phyloP scores from a whole-genome alignment of 2,113 vertebrate genomes.

The Heterotilapia buettikoferi region DNA sequence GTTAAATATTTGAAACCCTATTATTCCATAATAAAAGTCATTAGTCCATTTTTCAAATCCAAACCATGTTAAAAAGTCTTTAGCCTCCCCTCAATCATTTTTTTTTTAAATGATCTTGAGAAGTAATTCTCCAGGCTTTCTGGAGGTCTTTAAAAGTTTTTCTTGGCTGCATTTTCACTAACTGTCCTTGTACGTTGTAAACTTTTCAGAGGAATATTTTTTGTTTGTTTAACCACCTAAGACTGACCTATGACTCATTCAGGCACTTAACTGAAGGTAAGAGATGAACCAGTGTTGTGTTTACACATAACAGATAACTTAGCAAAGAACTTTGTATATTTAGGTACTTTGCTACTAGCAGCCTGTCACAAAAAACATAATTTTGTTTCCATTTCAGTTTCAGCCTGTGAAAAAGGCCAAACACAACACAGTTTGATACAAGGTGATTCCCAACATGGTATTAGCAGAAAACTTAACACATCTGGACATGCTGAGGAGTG shows the following conservation, averaged over 20 bases:
- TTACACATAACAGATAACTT: background rate
- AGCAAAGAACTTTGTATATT: background rate
- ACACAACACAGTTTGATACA: background rate
- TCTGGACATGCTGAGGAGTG: background rate
- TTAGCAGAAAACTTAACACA: background rate
- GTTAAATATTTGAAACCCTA: background rate
- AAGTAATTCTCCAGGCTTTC: background rate
- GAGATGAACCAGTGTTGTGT: background rate
- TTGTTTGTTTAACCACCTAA: background rate
- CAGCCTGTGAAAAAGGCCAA: background rate
- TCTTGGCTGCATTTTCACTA: background rate
- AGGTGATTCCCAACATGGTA: background rate
- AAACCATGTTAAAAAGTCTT: background rate
- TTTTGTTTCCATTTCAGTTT: background rate
- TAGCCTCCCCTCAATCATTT: background rate
- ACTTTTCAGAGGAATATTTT: background rate
- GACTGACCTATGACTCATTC: background rate
- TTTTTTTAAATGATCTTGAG: background rate
- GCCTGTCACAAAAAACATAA: background rate
- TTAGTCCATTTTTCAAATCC: background rate
- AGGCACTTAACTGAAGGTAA: background rate
- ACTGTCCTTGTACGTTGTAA: background rate
- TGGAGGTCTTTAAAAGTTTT: background rate
- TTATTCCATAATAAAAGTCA: background rate
- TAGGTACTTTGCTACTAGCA: background rate